These are phyloP conservation scores for Apodemus speciosus DNA, from an alignment of 2,113 vertebrate species.

Conservation along the genomic window DNA sequence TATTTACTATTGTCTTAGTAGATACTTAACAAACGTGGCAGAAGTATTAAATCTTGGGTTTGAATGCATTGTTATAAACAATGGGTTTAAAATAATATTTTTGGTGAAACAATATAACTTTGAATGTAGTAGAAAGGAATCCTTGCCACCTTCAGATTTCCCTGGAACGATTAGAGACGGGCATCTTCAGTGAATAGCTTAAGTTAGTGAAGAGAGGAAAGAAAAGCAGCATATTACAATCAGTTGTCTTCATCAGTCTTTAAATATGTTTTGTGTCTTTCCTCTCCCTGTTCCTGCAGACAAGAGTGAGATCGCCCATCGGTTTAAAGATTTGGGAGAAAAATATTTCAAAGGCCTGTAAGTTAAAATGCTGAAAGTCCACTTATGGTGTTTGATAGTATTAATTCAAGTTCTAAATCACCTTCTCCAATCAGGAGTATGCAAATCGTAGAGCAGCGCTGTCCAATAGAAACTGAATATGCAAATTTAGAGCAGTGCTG, in stretches of 20 bases:
- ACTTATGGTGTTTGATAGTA: background rate
- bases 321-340: slow-evolving; percentile 78
- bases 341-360: slow-evolving; percentile 81
- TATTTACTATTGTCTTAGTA: background rate
- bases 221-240: background rate
- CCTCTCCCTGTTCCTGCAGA: slow-evolving; percentile 63
- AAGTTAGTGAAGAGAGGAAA: slow-evolving; percentile 30
- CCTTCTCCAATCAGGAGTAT: background rate
- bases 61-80: background rate
- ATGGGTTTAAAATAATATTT: slow-evolving; percentile 14
- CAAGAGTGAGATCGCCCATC: slow-evolving; percentile 81
- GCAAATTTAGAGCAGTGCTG: background rate
- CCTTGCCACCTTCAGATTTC: background rate
- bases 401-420: background rate
- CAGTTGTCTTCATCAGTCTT: background rate
- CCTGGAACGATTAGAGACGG: background rate
- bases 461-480: background rate
- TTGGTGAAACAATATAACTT: slow-evolving; percentile 3
- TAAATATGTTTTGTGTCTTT: background rate
- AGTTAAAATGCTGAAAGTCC: slow-evolving; percentile 69
- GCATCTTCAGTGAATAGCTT: slow-evolving; percentile 10
- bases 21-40: background rate
- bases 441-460: background rate
- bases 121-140: background rate
- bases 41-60: background rate